Evolutionary conservation across 1,140 invertebrate species (phyloP), one percentile per base, ranked within the genome.

Genomic region (Pollicipes pollicipes): DNA sequence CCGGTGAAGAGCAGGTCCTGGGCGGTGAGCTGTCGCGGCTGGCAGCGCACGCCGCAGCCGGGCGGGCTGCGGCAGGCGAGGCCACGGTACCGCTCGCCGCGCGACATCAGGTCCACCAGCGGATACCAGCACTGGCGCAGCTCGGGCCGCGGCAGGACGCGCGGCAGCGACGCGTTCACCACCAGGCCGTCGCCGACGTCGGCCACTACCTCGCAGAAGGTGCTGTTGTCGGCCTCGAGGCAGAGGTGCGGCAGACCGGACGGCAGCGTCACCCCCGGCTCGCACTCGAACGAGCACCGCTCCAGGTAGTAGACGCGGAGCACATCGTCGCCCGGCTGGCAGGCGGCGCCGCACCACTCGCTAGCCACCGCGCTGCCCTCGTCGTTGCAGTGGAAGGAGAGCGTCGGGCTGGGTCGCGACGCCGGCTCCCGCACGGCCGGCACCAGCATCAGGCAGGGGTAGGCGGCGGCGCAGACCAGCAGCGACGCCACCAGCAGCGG

Each of bases 401-500:
- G 45, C 45, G 45, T 58, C 45, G 45, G 45, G 13, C 13, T 58
- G 13, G 45, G 45, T 24, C 45, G n/a, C n/a, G 45, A 21, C 45
- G 6, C 2, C 45, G 45, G 45, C 3, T 58, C 45, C 29, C 27
- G 63, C 28, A 68, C 70, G 27, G 72, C 37, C n/a, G 68, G 66
- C 45, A 26, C 69, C 68, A 72, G 70, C 24, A 31, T 30, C 26
- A 69, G 30, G 0, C 27, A 76, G 75, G 77, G 70, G 81, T 81
- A 27, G 76, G 75, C 35, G 74, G 75, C 35, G 74, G 75, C 86
- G 3, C 87, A 83, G 10, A 88, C 77, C 32, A 89, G 77, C 69
- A 90, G 82, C 70, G 83, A 85, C 0, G 85, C 71, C 0, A 88
- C 85, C 3, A 88, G 86, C 77, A 90, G 83, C n/a, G 86, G 77